Evolutionary conservation across 2,888 invertebrate species (phyloP).

Genomic region (Brenthis hecate): DNA sequence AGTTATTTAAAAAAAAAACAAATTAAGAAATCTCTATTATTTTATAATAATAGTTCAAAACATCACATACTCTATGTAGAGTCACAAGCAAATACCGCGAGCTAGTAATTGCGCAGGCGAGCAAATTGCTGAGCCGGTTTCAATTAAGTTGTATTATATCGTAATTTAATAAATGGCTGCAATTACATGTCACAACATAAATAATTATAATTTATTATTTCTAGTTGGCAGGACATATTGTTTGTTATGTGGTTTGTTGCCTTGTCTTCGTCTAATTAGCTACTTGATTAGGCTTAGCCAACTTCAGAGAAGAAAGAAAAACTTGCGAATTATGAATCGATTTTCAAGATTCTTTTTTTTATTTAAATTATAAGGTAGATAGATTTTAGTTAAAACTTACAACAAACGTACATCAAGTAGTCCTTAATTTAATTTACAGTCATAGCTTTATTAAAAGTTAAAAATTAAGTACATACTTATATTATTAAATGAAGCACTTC

Average conservation of each 20-base stretch:
- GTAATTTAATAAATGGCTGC: slow-evolving; percentile 59
- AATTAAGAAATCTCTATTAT: neutral
- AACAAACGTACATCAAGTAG: too few species aligned
- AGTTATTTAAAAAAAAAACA: too few species aligned
- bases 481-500: too few species aligned
- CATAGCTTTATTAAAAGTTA: too few species aligned
- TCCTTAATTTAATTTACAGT: too few species aligned
- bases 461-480: too few species aligned
- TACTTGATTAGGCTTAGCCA: too few species aligned
- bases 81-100: slow-evolving; percentile 23
- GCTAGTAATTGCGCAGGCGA: slow-evolving; percentile 48
- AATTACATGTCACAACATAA: slow-evolving; percentile 51
- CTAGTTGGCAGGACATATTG: slow-evolving; percentile 20
- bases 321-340: too few species aligned
- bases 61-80: slow-evolving; percentile 25
- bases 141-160: slow-evolving; percentile 62
- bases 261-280: neutral
- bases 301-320: too few species aligned
- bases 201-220: slow-evolving; percentile 35
- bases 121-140: slow-evolving; percentile 53
- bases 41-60: neutral
- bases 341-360: too few species aligned
- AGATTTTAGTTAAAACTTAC: too few species aligned
- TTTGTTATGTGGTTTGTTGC: slow-evolving; percentile 1
- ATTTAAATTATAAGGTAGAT: too few species aligned